Conservation (phyloP, 1,140 invertebrate genomes). For the Thaumetopoea pityocampa region DNA sequence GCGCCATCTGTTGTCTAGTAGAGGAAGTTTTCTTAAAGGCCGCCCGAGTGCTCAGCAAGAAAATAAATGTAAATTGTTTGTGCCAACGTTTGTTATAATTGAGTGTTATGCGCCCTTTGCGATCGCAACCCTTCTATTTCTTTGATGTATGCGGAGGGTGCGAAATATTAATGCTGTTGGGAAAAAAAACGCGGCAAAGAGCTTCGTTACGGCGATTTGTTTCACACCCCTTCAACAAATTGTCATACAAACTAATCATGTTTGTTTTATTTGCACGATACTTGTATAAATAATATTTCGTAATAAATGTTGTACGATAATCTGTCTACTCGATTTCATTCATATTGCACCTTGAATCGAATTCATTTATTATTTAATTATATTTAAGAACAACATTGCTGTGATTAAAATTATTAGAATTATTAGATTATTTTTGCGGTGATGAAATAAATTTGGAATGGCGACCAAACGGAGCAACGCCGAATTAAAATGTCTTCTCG, state of each 20-base stretch:
- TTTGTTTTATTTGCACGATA: slow-evolving; percentile 47
- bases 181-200: slow-evolving; percentile 56
- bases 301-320: slow-evolving; percentile 55
- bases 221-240: slow-evolving; percentile 50
- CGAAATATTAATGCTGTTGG: slow-evolving; percentile 63
- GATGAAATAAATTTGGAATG: too few species aligned
- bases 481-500: too few species aligned
- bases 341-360: slow-evolving; percentile 48
- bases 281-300: slow-evolving; percentile 54
- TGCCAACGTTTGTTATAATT: slow-evolving; percentile 71
- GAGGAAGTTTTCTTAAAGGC: slow-evolving; percentile 34
- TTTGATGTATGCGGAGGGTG: slow-evolving; percentile 71
- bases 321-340: slow-evolving; percentile 41
- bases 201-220: slow-evolving; percentile 68
- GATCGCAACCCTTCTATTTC: slow-evolving; percentile 67
- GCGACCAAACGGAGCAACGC: too few species aligned
- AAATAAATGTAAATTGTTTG: slow-evolving; percentile 69
- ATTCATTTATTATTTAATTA: slow-evolving; percentile 69
- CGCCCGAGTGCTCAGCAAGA: slow-evolving; percentile 22
- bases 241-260: slow-evolving; percentile 54
- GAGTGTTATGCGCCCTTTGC: slow-evolving; percentile 63
- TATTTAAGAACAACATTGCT: slow-evolving; percentile 60
- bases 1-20: slow-evolving; percentile 66
- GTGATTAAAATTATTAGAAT: slow-evolving; percentile 64
- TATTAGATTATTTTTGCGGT: slow-evolving; percentile 36